Evolutionary conservation across 2,113 vertebrate genomes (phyloP).

Genomic region (Melierax canorus): DNA sequence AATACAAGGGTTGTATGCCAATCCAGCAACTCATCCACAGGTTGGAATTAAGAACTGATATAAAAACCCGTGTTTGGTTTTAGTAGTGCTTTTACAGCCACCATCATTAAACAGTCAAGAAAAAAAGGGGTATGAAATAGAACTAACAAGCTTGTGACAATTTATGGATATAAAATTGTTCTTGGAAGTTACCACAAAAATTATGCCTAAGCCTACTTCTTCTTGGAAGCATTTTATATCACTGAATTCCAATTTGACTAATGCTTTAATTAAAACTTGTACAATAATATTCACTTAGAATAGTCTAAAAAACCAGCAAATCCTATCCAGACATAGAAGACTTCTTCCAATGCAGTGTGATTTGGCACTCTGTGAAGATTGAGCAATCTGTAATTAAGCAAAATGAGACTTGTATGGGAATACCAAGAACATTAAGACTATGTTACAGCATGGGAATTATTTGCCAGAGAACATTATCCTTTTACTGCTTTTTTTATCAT

Average conservation of each 20-base stretch:
- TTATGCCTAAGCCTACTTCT: background rate
- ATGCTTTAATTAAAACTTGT: conserved; percentile 10
- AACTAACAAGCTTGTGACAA: background rate
- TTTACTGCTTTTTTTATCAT: background rate
- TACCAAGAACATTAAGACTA: background rate
- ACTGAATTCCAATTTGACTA: background rate
- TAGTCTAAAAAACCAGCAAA: background rate
- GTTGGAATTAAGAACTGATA: background rate
- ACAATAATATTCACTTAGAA: background rate
- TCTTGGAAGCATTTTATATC: background rate
- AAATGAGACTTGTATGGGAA: background rate
- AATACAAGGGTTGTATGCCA: background rate
- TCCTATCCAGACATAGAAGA: background rate
- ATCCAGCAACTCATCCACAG: background rate
- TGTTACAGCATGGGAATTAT: conserved; percentile 1
- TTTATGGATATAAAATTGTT: background rate
- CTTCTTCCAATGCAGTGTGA: background rate
- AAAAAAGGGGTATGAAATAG: background rate
- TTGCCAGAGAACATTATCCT: background rate
- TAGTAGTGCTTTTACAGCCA: background rate
- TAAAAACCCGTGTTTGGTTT: background rate
- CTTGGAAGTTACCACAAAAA: background rate
- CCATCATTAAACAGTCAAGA: background rate
- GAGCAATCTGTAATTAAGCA: background rate
- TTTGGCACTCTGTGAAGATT: background rate